Evolutionary conservation across 2,888 invertebrate genomes (phyloP).

Genomic region (Lasius platythorax): DNA sequence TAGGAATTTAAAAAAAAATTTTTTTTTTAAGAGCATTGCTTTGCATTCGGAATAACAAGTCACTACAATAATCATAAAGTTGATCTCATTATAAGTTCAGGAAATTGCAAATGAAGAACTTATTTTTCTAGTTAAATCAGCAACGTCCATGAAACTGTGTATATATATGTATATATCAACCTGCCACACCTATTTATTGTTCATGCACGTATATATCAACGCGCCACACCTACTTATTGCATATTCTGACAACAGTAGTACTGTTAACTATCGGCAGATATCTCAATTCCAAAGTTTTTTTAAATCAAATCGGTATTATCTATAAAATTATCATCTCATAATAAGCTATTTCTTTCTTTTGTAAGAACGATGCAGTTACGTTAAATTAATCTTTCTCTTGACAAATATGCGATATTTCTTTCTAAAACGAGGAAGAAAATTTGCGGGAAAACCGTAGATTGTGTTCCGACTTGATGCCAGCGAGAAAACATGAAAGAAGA

Average conservation of each 20-base stretch:
- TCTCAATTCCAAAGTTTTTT: neutral
- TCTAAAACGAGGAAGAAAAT: neutral
- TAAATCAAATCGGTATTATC: neutral
- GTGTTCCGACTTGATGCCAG: neutral
- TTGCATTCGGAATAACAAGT: slow-evolving; percentile 28
- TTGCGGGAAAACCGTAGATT: neutral
- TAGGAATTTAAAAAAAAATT: neutral
- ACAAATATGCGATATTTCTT: neutral
- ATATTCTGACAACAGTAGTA: slow-evolving; percentile 28
- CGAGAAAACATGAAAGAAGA: slow-evolving; percentile 23
- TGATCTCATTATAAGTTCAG: slow-evolving; percentile 54
- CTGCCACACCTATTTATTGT: neutral
- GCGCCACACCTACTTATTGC: neutral
- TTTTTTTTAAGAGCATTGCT: slow-evolving; percentile 1
- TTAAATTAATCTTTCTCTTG: slow-evolving; percentile 13
- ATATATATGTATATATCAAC: slow-evolving; percentile 11
- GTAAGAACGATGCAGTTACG: neutral
- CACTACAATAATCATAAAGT: neutral
- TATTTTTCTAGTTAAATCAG: slow-evolving; percentile 77
- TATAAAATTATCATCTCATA: neutral
- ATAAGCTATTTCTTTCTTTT: neutral
- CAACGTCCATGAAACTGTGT: slow-evolving; percentile 78
- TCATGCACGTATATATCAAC: neutral
- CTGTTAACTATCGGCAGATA: slow-evolving; percentile 50
- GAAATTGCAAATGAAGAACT: slow-evolving; percentile 75